These are phyloP conservation scores for Arbacia lixula DNA, from an alignment of 53 echinoderm and acorn worm genomes.

Conservation along the genomic window DNA sequence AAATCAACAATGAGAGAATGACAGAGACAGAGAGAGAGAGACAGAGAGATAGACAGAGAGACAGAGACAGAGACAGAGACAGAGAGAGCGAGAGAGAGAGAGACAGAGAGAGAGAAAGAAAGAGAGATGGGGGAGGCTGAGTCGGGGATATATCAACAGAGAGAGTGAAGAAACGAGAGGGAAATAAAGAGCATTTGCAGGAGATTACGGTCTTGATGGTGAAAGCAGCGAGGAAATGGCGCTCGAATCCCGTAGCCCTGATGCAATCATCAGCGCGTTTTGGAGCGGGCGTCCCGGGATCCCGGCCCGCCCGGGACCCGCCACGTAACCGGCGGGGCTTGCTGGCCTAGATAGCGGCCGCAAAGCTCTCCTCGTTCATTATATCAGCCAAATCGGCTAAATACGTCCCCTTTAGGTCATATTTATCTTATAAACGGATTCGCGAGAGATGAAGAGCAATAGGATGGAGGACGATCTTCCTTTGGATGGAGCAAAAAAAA, in stretches of 20 bases:
- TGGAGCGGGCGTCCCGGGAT: slow-evolving; percentile 32
- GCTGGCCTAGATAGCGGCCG: slow-evolving; percentile 46
- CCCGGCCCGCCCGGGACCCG: slow-evolving; percentile 18
- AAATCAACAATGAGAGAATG: too few relatives aligned
- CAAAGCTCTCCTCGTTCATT: not conserved
- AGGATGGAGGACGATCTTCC: not conserved
- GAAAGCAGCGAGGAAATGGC: too few relatives aligned
- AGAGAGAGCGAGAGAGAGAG: too few relatives aligned
- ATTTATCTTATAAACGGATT: slow-evolving; percentile 42
- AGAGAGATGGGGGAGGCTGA: too few relatives aligned
- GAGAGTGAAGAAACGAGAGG: too few relatives aligned
- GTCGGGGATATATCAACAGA: too few relatives aligned
- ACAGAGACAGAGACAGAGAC: too few relatives aligned
- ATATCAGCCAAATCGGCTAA: slow-evolving; percentile 42
- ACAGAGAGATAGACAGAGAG: too few relatives aligned
- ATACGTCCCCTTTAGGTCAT: slow-evolving; percentile 44
- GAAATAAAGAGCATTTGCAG: too few relatives aligned
- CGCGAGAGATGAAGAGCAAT: not conserved
- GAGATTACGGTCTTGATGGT: too few relatives aligned
- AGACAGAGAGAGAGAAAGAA: too few relatives aligned
- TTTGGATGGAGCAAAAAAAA: not conserved
- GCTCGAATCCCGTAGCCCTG: slow-evolving; percentile 1
- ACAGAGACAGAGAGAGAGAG: too few relatives aligned
- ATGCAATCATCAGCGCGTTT: slow-evolving; percentile 25
- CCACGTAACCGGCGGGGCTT: slow-evolving; percentile 29